Evolutionary conservation across 1,140 invertebrate genomes (phyloP).

Genomic region (Halictus rubicundus): DNA sequence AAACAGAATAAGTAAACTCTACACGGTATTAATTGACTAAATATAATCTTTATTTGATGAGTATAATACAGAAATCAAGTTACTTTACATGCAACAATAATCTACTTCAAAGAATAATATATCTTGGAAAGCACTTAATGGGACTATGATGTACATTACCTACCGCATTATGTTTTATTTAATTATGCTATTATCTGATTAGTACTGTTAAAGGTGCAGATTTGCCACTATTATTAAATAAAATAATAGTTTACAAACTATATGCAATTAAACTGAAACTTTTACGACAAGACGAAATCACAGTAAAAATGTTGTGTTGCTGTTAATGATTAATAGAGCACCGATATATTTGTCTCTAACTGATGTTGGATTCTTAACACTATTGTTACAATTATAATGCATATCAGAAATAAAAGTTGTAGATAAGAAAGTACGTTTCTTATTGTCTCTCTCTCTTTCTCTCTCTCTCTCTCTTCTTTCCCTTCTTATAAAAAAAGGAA

Average conservation of each 20-base stretch:
- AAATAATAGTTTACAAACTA: slow-evolving; percentile 34
- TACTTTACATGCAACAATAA: slow-evolving; percentile 71
- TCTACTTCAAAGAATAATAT: slow-evolving; percentile 68
- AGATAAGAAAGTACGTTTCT: slow-evolving; percentile 20
- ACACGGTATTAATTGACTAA: slow-evolving; percentile 62
- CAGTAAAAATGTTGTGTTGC: slow-evolving; percentile 23
- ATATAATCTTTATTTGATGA: slow-evolving; percentile 72
- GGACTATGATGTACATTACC: slow-evolving; percentile 48
- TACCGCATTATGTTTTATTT: slow-evolving; percentile 48
- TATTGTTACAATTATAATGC: slow-evolving; percentile 15
- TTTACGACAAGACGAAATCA: slow-evolving; percentile 11
- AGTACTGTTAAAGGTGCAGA: slow-evolving; percentile 28
- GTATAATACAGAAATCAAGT: slow-evolving; percentile 71
- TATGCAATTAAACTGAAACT: slow-evolving; percentile 15
- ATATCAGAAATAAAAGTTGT: slow-evolving; percentile 25
- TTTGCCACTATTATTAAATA: slow-evolving; percentile 6
- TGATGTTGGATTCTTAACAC: slow-evolving; percentile 10
- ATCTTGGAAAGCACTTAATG: slow-evolving; percentile 54
- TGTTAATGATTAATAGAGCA: slow-evolving; percentile 6
- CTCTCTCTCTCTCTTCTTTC: slow-evolving; percentile 7
- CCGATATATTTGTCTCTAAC: not conserved
- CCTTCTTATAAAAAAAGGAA: slow-evolving; percentile 14
- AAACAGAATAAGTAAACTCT: slow-evolving; percentile 33
- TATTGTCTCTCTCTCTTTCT: slow-evolving; percentile 41
- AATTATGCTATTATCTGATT: slow-evolving; percentile 38